Conservation (phyloP, 1,140 invertebrate genomes). For the Amyelois transitella region DNA sequence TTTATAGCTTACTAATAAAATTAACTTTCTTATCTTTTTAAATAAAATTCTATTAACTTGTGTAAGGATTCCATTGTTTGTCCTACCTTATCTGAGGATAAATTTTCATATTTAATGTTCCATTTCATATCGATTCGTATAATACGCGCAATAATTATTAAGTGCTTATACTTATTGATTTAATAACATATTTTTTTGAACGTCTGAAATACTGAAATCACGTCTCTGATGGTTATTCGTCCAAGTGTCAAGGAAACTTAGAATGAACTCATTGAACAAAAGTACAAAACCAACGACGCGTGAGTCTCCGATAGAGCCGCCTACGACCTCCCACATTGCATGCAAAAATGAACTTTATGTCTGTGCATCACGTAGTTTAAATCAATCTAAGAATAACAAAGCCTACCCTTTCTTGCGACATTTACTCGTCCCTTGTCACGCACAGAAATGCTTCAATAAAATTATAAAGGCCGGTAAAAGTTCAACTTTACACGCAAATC, state of each 20-base stretch:
- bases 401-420: not conserved
- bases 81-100: too few species aligned
- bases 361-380: not conserved
- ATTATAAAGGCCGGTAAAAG: conserved; percentile 9
- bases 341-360: conserved; percentile 2
- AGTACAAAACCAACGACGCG: conserved; percentile 39
- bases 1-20: conserved; percentile 14
- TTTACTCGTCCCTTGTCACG: not conserved
- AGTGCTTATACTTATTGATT: too few species aligned
- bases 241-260: conserved; percentile 19
- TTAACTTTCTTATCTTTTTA: conserved; percentile 16
- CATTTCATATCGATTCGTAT: conserved; percentile 8
- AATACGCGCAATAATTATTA: too few species aligned
- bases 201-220: not conserved
- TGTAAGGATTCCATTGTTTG: too few species aligned
- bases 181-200: too few species aligned
- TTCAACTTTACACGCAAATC: not conserved
- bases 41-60: conserved; percentile 5
- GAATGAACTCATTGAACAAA: conserved; percentile 23
- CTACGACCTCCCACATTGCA: not conserved
- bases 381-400: not conserved
- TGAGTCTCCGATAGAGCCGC: conserved; percentile 32
- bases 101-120: too few species aligned
- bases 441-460: conserved; percentile 11
- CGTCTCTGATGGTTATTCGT: conserved; percentile 11